These are phyloP conservation scores for Acanthiza pusilla DNA, from an alignment of 2,797 vertebrate genomes.

Conservation along the genomic window DNA sequence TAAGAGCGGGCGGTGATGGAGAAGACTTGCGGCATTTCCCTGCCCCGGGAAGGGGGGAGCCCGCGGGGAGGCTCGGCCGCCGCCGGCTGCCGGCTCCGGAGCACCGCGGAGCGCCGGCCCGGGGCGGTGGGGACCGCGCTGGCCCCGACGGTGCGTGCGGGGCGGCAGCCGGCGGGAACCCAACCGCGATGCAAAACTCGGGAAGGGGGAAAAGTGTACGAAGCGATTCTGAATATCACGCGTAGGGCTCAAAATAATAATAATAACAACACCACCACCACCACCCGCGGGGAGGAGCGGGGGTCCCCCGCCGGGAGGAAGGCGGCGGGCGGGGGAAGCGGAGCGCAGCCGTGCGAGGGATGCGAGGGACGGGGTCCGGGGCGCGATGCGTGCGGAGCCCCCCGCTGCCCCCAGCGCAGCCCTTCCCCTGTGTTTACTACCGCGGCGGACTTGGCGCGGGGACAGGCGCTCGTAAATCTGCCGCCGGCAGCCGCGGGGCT, in stretches of 20 bases:
- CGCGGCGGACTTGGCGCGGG: conserved; percentile 67
- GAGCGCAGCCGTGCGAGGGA: background rate
- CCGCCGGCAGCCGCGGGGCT: conserved; percentile 70
- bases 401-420: background rate
- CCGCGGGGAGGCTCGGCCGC: background rate
- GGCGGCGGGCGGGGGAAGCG: background rate
- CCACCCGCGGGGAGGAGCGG: background rate
- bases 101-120: background rate
- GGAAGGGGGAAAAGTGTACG: background rate
- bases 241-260: background rate
- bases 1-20: conserved; percentile 36
- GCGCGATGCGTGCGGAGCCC: background rate
- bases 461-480: conserved; percentile 73
- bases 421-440: conserved; percentile 67
- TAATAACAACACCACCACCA: background rate
- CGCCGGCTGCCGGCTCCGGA: background rate
- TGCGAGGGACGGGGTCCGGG: background rate
- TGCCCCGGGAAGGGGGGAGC: background rate
- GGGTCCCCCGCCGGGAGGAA: background rate
- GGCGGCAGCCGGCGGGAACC: background rate
- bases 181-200: background rate
- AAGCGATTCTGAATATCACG: background rate
- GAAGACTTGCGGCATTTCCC: conserved; percentile 23
- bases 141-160: background rate
- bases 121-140: background rate